Percentiles rank a stretch among this genome's conserved stretches.
Evolutionary conservation across 2,113 vertebrate genomes (phyloP).

Genomic region (Leptobrachium leishanense): DNA sequence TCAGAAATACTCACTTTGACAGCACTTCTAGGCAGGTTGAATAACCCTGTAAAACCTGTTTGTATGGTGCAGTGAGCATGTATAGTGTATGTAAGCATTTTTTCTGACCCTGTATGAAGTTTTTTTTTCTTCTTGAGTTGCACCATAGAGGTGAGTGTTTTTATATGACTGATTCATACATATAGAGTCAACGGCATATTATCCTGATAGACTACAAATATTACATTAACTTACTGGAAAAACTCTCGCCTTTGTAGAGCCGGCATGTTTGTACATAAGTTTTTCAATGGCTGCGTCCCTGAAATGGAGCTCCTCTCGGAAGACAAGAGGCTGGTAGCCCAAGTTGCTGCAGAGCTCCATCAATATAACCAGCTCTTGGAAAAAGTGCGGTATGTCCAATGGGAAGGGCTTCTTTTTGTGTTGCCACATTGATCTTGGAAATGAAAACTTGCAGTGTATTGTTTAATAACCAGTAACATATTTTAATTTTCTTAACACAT

Average conservation of each 20-base stretch:
- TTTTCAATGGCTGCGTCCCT: conserved; percentile 85
- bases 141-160: too few species aligned
- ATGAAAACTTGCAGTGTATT: not conserved
- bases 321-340: conserved; percentile 81
- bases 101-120: too few species aligned
- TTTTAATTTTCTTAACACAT: not conserved
- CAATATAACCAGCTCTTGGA: conserved; percentile 89
- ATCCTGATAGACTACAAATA: too few species aligned
- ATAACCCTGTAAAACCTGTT: too few species aligned
- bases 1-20: too few species aligned
- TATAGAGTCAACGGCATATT: too few species aligned
- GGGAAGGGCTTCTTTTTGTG: not conserved
- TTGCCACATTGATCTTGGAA: not conserved
- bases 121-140: too few species aligned
- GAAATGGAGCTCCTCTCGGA: conserved; percentile 78
- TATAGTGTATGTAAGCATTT: too few species aligned
- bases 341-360: conserved; percentile 79
- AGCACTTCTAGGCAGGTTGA: too few species aligned
- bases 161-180: too few species aligned
- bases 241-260: conserved; percentile 66
- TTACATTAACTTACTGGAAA: not conserved
- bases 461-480: not conserved
- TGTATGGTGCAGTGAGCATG: too few species aligned
- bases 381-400: conserved; percentile 78
- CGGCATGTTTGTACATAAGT: conserved; percentile 91